Base-by-base conservation (phyloP, 92 coral and sea anemone genomes). In the Heliopora coerulea region DNA sequence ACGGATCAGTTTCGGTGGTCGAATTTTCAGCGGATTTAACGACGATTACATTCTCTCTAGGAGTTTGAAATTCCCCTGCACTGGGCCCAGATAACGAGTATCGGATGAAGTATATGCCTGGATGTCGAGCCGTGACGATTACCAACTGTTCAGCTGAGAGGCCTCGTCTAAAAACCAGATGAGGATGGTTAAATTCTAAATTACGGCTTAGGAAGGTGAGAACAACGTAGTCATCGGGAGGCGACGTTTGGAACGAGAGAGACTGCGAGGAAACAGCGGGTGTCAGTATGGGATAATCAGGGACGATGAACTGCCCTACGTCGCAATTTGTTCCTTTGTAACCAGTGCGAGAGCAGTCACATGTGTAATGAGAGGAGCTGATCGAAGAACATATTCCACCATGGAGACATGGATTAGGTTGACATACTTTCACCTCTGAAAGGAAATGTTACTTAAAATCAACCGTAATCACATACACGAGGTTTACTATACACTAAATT, bases 341-440 rank as follows among this genome's bases (percentile, higher is more conserved):
- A 33, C 89, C 87, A n/a, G 88, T 89, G 37, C 32, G 23, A 32
- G 78, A 56, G 70, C 96, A 89, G 48, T 86, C 85, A 61, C 96
- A 89, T 46, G 67, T 29, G 67, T 82, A 62, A 3, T 59, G 27
- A 20, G 84, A 65, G 11, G 84, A 29, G 62, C 80, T 84, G 33
- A 81, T 10, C 31, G 84, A 62, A 49, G 30, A 65, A 30, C 96
- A 89, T 27, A 23, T 57, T 0, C 96, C 91, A 11, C 85, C 87
- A 59, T 86, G 58, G 39, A 42, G 29, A 41, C 91, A 89, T 3
- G 96, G 96, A 78, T 89, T 86, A 6, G 87, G 85, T 26, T 65
- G 41, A 73, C 96, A 89, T 28, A 88, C 73, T 28, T 67, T 69
- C 65, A 82, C 77, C 40, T 72, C 95, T 88, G 64, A 40, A 76